Conservation (phyloP, 1,140 invertebrate species). For the Zaprionus camerounensis region DNA sequence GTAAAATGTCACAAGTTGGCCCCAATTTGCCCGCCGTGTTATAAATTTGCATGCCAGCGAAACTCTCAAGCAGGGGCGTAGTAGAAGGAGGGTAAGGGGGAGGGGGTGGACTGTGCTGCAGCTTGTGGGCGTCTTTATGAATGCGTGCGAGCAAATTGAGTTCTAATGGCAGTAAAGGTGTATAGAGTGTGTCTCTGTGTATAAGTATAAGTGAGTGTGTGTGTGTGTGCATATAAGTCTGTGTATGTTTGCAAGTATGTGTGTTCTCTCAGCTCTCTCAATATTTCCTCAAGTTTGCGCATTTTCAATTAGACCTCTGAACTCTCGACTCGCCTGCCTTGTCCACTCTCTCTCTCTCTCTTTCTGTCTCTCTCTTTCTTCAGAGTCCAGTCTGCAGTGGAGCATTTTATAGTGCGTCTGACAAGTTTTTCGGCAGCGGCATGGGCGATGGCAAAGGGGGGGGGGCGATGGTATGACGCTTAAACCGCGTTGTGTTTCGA, state of each 20-base stretch:
- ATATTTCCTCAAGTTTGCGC: conserved; percentile 79
- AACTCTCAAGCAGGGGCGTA: background rate
- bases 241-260: background rate
- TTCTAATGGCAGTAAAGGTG: conserved; percentile 66
- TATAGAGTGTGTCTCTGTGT: conserved; percentile 26
- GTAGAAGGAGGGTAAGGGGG: background rate
- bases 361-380: background rate
- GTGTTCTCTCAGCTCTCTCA: conserved; percentile 53
- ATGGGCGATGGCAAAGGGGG: background rate
- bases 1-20: conserved; percentile 82
- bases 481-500: conserved; percentile 80
- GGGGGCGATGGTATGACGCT: conserved; percentile 5
- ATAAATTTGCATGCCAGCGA: conserved; percentile 62
- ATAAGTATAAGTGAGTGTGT: conserved; percentile 21
- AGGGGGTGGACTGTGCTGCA: conserved; percentile 3
- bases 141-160: conserved; percentile 70
- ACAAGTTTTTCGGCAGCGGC: conserved; percentile 60
- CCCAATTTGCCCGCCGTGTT: conserved; percentile 75
- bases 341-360: conserved; percentile 23
- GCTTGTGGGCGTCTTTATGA: conserved; percentile 67
- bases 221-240: conserved; percentile 19
- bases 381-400: conserved; percentile 35
- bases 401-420: conserved; percentile 66
- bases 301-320: conserved; percentile 84
- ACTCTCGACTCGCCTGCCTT: conserved; percentile 48